Evolutionary conservation across 2,113 vertebrate genomes (phyloP).

Genomic region (Climacteris rufus): DNA sequence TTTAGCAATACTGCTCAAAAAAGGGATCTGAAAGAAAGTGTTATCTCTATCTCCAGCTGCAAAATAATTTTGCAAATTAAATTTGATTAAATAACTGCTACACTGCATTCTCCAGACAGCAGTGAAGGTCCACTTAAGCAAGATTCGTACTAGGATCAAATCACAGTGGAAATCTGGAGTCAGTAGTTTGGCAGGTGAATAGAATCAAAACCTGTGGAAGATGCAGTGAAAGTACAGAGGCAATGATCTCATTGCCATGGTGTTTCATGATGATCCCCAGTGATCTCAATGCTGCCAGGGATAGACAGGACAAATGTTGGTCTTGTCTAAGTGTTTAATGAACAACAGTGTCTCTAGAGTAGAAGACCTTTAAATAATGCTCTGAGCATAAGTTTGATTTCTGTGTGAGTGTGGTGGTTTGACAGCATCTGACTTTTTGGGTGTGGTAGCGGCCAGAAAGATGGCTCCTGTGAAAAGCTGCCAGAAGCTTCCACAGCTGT

Average conservation of each 20-base stretch:
- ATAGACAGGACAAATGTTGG: neutral
- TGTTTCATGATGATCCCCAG: neutral
- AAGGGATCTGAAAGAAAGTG: neutral
- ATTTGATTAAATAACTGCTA: neutral
- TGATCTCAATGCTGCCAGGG: neutral
- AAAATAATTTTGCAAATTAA: neutral
- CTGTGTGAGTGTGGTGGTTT: too few relatives aligned
- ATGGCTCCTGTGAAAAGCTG: too few relatives aligned
- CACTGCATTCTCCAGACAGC: neutral
- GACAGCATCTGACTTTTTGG: too few relatives aligned
- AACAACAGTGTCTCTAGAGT: neutral
- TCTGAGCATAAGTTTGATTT: neutral
- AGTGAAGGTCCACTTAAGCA: neutral
- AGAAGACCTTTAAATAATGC: neutral
- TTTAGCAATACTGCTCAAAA: neutral
- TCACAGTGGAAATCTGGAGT: neutral
- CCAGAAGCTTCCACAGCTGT: too few relatives aligned
- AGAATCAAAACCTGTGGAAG: neutral
- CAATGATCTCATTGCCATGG: neutral
- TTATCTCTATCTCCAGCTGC: neutral
- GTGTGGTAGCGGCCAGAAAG: too few relatives aligned
- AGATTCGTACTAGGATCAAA: neutral
- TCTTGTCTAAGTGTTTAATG: neutral
- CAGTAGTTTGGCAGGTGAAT: neutral
- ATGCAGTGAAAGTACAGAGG: neutral